phyloP scores from a whole-genome alignment of 2,888 invertebrate species.

The Hymenopus coronatus region DNA sequence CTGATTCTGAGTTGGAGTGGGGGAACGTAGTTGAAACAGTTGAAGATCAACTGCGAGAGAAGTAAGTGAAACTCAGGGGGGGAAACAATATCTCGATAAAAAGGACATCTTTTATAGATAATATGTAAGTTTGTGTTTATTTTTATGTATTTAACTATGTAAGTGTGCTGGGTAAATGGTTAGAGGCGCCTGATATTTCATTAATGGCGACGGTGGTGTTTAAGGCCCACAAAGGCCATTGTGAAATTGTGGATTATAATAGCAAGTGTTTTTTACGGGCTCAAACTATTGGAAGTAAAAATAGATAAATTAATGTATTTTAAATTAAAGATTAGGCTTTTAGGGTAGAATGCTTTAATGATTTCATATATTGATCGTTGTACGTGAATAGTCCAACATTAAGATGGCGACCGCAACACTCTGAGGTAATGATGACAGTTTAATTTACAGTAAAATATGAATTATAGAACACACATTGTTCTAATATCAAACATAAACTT shows the following conservation, averaged over 20 bases:
- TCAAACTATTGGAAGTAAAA: not conserved
- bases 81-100: not conserved
- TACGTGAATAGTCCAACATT: not conserved
- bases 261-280: not conserved
- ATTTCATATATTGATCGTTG: not conserved
- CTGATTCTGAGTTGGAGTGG: not conserved
- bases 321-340: not conserved
- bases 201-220: not conserved
- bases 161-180: not conserved
- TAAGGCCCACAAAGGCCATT: not conserved
- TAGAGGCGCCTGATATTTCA: not conserved
- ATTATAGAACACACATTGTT: not conserved
- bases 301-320: not conserved
- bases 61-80: not conserved
- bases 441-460: not conserved
- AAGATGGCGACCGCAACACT: constrained; percentile 12
- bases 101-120: not conserved
- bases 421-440: not conserved
- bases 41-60: not conserved
- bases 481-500: too few relatives aligned
- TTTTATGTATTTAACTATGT: not conserved
- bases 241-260: not conserved
- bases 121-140: not conserved
- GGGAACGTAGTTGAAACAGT: not conserved
- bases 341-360: not conserved